Base-by-base conservation (phyloP, 2,113 vertebrate genomes). In the Bubalus kerabau region DNA sequence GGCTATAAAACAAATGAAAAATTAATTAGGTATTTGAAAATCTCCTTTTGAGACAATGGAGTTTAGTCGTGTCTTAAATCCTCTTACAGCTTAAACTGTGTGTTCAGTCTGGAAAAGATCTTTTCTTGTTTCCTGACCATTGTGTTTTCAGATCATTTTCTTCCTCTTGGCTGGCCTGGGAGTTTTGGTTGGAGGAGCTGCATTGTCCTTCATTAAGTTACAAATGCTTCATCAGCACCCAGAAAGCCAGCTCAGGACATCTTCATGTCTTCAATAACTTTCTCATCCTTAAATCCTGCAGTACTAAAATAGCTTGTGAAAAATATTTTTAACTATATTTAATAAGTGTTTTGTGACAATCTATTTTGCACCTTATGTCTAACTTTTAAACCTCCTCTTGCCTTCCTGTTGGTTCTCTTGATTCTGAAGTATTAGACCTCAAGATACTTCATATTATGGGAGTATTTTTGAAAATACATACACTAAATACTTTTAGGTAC, bases 1-100 rank as follows among this genome's bases (percentile, higher is more conserved):
- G 98, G 40, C 46, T 96, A 95, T 60, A 98, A 98, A 98, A 74
- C 76, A 97, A 98, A 97, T 59, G 94, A 95, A 98, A 98, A 98
- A 97, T 91, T 98, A 98, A 94, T 98, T 96, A 93, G 74, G 19
- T 97, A 97, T 93, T 95, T 96, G 85, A 96, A 98, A 7, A 3
- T 95, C 97, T 98, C 1, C 93, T 97, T 98, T 96, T 83, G 59
- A 98, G 96, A 98, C 90, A 95, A 87, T 93, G 64, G 21, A 48
- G 6, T 94, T 98, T 94, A 94, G 17, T 96, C 28, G 0, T 92
- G 71, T 96, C 82, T 90, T 97, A 96, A 98, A 97, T 98, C 50
- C 14, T 97, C 16, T 87, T 96, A 83, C 30, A 46, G 85, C 11
- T 97, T 92, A 93, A 97, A 91, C 57, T 82, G 23, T 54, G 52